Base-by-base conservation (phyloP, 2,113 vertebrate genomes). In the Oreochromis tanganicae region DNA sequence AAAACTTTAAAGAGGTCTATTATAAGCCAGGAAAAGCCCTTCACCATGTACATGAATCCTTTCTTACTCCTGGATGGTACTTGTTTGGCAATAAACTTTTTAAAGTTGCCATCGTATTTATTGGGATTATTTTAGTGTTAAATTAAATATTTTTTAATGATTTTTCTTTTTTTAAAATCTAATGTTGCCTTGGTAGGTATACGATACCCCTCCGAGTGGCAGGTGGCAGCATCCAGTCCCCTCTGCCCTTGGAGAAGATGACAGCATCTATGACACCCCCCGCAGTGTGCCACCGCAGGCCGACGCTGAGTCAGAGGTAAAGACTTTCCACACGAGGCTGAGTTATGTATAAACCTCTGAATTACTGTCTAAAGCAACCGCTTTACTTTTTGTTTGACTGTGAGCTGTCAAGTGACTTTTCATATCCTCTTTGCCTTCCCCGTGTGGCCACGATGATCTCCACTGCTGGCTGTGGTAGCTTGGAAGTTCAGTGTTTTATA, bases 181-280 rank as follows among this genome's bases (percentile, higher is more conserved):
- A 78, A 46, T 36, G 56, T 79, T 83, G 32, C 71, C 17, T 52
- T 63, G 9, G 32, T 59, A 97, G 97, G 96, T 97, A 27, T 97
- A 97, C 50, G 97, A 97, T 56, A 97, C 96, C 3, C 96, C 96
- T 75, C 96, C 97, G 9, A 95, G 91, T 78, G 95, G 95, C 80
- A 90, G 95, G 71, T 97, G 96, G 96, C 95, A 96, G 87, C 93
- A 94, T 29, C 83, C 92, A 2, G 91, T 94, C 66, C 84, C 88
- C 2, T 59, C 92, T 27, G 48, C 88, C n/a, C 63, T 89, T 3
- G 82, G 68, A 24, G 80, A 89, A 24, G 94, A 94, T 6, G 95
- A 97, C 19, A 92, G 95, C 82, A 96, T 97, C 89, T 97, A 97
- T 32, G 96, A 97, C 91, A 97, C 96, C 55, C 97, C 97, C 12